Percentiles rank a stretch among this genome's conserved stretches.
These are phyloP conservation scores for Triplophysa bombifrons DNA, from an alignment of 2,797 vertebrate genomes.

Conservation along the genomic window DNA sequence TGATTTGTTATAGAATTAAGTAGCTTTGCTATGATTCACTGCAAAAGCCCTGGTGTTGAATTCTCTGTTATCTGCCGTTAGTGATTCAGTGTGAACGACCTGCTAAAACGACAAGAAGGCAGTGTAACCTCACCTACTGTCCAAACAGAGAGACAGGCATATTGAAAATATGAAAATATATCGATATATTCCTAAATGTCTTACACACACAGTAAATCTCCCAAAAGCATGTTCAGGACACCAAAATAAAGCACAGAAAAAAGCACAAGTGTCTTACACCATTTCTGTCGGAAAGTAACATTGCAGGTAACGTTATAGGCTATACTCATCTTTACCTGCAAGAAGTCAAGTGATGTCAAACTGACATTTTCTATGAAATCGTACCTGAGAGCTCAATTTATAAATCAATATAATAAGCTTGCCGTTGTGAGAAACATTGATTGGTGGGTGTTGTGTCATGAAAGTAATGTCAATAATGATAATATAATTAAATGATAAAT, in stretches of 20 bases:
- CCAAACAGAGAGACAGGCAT: slow-evolving; percentile 9
- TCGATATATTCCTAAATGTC: neutral
- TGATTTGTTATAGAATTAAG: slow-evolving; percentile 1
- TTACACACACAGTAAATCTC: neutral
- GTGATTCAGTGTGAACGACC: slow-evolving; percentile 32
- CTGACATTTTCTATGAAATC: too few relatives aligned
- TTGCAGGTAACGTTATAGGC: too few relatives aligned
- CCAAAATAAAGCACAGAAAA: too few relatives aligned
- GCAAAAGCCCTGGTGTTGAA: slow-evolving; percentile 21
- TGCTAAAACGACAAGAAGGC: slow-evolving; percentile 13
- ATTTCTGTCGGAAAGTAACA: too few relatives aligned
- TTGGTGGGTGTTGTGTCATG: neutral
- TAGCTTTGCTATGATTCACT: slow-evolving; percentile 27
- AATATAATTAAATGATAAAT: too few relatives aligned
- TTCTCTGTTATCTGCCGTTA: slow-evolving; percentile 40
- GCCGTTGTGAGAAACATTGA: neutral
- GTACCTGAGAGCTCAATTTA: too few relatives aligned
- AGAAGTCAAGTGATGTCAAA: too few relatives aligned
- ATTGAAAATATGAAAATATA: slow-evolving; percentile 6
- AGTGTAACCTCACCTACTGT: slow-evolving; percentile 26
- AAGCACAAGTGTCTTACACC: too few relatives aligned
- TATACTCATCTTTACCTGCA: too few relatives aligned
- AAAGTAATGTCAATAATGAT: neutral
- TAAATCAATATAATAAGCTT: too few relatives aligned
- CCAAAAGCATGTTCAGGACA: neutral